Evolutionary conservation across 1,140 invertebrate species (phyloP).

Genomic region (Lasioglossum albipes): DNA sequence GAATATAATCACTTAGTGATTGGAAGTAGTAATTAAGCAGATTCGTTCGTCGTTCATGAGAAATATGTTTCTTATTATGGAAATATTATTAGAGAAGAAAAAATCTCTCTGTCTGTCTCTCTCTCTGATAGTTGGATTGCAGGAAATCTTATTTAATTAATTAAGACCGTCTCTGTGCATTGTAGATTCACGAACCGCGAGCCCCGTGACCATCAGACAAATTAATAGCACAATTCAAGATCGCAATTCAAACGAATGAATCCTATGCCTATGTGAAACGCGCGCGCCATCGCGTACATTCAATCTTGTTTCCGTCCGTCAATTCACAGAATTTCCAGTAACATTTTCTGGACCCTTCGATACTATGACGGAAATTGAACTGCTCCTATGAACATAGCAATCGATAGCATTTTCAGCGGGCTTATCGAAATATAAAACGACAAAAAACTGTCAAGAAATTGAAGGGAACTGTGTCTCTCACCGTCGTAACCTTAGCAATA

Average conservation of each 20-base stretch:
- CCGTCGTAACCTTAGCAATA: no score
- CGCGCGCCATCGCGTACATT: background rate
- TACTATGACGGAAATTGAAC: slow-evolving; percentile 9
- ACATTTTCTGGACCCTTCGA: slow-evolving; percentile 7
- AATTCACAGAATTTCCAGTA: background rate
- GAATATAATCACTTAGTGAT: no score
- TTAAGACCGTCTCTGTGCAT: no score
- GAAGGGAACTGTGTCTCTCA: no score
- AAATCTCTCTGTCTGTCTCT: no score
- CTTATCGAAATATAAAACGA: background rate
- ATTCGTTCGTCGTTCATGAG: no score
- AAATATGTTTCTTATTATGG: no score
- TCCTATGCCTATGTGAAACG: slow-evolving; percentile 1
- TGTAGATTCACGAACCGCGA: background rate
- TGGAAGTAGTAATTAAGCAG: no score
- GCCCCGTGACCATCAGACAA: background rate
- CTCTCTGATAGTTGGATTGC: no score
- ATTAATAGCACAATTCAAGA: background rate
- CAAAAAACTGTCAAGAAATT: no score
- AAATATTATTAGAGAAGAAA: no score
- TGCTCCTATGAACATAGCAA: slow-evolving; percentile 6
- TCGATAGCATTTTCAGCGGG: slow-evolving; percentile 1
- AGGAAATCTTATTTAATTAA: no score
- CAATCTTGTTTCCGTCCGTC: slow-evolving; percentile 1
- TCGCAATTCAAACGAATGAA: background rate